Evolutionary conservation across 2,113 vertebrate genomes (phyloP), one percentile per base, ranked within the genome.

Genomic region (Pelmatolapia mariae): DNA sequence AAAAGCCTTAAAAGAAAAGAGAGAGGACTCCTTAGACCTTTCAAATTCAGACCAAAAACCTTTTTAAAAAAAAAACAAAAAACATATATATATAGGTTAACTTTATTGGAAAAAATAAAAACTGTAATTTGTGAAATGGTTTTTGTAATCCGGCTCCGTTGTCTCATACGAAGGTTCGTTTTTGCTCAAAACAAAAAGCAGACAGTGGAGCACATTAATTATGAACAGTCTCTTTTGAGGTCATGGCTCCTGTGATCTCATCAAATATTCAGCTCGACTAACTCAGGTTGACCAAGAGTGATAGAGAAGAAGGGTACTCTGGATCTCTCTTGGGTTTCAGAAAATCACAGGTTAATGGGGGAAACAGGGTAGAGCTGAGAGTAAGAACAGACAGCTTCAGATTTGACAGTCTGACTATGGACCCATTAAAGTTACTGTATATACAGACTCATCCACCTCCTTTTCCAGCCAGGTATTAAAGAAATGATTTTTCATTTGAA

Each of bases 261-360:
- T 57, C 40, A 53, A 85, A 38, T 45, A 57, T 82, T 71, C 50
- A 80, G 33, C 84, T 90, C 29, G 36, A 15, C 31, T 86, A 87
- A 50, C 92, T 95, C 91, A 92, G 92, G 93, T 89, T 82, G 81
- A 16, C 63, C 33, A 80, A 61, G 47, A 88, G 79, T 66, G 84
- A 73, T n/a, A 26, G 71, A 84, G 63, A 79, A 45, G 80, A 82
- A 54, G 56, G n/a, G 31, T 24, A 13, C 24, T 83, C 81, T 83
- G 9, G 38, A 82, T 71, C 38, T 87, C 36, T 80, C 40, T 52
- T 24, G 26, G 57, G 16, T 87, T 85, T 56, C 73, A 26, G 15
- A 66, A 90, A 91, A 59, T 91, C 80, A 78, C 85, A 86, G 10
- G 52, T 89, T 84, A 83, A 86, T 87, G 73, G 47, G 90, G 81